Evolutionary conservation across 2,113 vertebrate species (phyloP).

Genomic region (Oreochromis spilurus): DNA sequence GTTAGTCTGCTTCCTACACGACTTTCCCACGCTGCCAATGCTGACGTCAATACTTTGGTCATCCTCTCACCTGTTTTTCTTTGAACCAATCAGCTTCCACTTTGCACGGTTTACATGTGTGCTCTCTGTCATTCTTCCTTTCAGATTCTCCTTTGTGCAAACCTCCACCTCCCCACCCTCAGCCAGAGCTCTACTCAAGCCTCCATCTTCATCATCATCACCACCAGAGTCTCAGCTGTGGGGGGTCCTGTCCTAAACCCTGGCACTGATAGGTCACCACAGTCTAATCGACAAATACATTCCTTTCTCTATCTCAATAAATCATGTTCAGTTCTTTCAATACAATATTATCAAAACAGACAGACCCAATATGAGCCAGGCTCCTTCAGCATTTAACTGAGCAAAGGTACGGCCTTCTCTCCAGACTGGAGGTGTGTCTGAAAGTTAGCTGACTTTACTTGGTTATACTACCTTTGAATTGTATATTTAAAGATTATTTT

Average conservation of each 20-base stretch:
- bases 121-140: not conserved
- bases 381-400: not conserved
- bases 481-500: not conserved
- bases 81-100: not conserved
- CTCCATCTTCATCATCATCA: not conserved
- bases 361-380: not conserved
- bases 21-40: not conserved
- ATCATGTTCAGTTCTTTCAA: not conserved
- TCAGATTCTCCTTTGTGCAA: not conserved
- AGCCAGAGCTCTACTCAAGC: not conserved
- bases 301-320: not conserved
- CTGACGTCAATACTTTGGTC: too few relatives aligned
- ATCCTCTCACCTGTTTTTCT: not conserved
- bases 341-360: not conserved
- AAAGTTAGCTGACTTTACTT: not conserved
- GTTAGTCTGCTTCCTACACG: not conserved
- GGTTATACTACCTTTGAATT: not conserved
- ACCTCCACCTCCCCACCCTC: not conserved
- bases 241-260: not conserved
- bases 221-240: not conserved
- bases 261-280: not conserved
- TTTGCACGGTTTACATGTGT: not conserved
- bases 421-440: not conserved
- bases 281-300: rapidly evolving
- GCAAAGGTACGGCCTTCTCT: not conserved